Conservation (phyloP, 2,113 vertebrate species). For the Triplophysa tibetana region DNA sequence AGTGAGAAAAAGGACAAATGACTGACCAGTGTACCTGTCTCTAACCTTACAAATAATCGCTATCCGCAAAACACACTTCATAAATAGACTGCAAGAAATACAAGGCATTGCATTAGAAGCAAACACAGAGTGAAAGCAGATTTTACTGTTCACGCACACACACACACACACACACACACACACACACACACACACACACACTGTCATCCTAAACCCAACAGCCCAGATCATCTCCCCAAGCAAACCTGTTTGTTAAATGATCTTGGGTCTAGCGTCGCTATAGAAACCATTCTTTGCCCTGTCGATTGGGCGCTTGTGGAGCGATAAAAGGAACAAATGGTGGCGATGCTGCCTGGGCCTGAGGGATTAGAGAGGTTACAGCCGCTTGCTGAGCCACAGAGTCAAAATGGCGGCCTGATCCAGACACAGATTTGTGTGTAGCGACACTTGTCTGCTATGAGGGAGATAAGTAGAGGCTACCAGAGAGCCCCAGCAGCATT, state of each 20-base stretch:
- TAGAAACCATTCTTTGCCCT: slow-evolving; percentile 71
- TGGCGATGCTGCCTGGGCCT: slow-evolving; percentile 59
- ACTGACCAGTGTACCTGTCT: slow-evolving; percentile 9
- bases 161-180: not conserved
- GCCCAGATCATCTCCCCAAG: slow-evolving; percentile 34
- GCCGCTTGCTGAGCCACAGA: not conserved
- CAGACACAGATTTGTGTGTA: slow-evolving; percentile 58
- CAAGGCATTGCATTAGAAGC: not conserved
- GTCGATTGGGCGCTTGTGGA: slow-evolving; percentile 43
- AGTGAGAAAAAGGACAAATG: slow-evolving; percentile 2
- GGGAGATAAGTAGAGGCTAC: slow-evolving; percentile 23
- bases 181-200: not conserved
- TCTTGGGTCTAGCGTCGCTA: slow-evolving; percentile 63
- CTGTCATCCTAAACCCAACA: slow-evolving; percentile 14
- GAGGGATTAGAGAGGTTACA: slow-evolving; percentile 50
- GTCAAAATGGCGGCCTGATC: slow-evolving; percentile 56
- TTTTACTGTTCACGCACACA: not conserved
- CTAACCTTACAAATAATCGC: not conserved
- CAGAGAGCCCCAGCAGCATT: slow-evolving; percentile 15
- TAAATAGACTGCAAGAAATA: not conserved
- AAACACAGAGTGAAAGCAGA: slow-evolving; percentile 6
- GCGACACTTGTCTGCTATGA: slow-evolving; percentile 28
- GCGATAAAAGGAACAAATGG: slow-evolving; percentile 69
- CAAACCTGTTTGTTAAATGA: slow-evolving; percentile 54
- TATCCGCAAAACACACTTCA: not conserved